Evolutionary conservation across 2,888 invertebrate genomes (phyloP), one percentile per base, ranked within the genome.

Genomic region (Actias luna): DNA sequence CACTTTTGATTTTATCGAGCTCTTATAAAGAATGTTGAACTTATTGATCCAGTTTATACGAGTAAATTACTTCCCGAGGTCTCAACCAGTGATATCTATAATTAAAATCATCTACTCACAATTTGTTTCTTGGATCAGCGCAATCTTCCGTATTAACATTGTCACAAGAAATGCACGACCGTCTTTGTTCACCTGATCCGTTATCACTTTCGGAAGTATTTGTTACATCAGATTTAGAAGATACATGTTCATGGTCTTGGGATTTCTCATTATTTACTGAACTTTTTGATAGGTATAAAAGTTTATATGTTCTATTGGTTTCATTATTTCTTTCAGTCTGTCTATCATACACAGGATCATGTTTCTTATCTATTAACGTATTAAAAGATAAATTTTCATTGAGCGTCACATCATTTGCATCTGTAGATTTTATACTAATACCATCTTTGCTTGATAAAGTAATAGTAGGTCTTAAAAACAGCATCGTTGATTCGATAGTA

Each of bases 111-210:
- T 16, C 18, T 66, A 82, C 88, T 83, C 68, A 89, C 89, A 84
- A 64, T 76, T 83, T 84, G 58, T 83, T 79, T 69, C 69, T 73
- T 4, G 89, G 88, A 39, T 80, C 72, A 69, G 69, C 74, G 65
- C 89, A 90, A 59, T 82, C 76, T 64, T 80, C 80, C 22, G 66
- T 59, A 1, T 63, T 67, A 7, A 87, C 72, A 71, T 88, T 89
- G 68, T 88, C 75, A 69, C 89, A 89, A 65, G 69, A 65, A 65
- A 89, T 83, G 67, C 89, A 89, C 2, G 87, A 83, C 61, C 78
- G 74, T 42, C 67, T 77, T 18, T 67, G 61, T 58, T 71, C 67
- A 59, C 60, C 59, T 0, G 36, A n/a, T 12, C 69, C 68, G 57
- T 31, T 52, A 35, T 66, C 63, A 31, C 55, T n/a, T 18, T 64